phyloP scores from a whole-genome alignment of 2,797 vertebrate genomes.

The Lithobates sylvaticus region DNA sequence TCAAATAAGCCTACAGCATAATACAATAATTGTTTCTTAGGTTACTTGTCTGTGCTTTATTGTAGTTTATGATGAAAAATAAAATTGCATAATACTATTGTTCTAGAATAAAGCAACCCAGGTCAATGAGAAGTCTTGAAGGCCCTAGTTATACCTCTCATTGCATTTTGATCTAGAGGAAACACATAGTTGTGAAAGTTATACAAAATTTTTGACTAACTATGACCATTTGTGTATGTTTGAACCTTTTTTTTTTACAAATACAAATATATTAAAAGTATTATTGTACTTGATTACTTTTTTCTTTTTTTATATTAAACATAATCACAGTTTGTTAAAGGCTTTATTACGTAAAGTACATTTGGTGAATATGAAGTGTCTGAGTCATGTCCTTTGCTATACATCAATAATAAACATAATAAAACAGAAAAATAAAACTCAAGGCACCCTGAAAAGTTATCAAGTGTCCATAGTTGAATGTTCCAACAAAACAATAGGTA shows the following conservation, averaged over 20 bases:
- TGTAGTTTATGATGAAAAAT: slow-evolving; percentile 54
- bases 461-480: slow-evolving; percentile 68
- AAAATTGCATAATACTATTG: slow-evolving; percentile 62
- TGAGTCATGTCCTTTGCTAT: slow-evolving; percentile 49
- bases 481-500: slow-evolving; percentile 67
- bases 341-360: slow-evolving; percentile 60
- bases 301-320: slow-evolving; percentile 59
- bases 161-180: slow-evolving; percentile 25
- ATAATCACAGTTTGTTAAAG: slow-evolving; percentile 63
- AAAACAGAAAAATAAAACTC: slow-evolving; percentile 61
- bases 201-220: slow-evolving; percentile 59
- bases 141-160: slow-evolving; percentile 39
- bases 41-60: slow-evolving; percentile 61
- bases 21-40: slow-evolving; percentile 45
- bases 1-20: slow-evolving; percentile 31
- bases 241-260: slow-evolving; percentile 64
- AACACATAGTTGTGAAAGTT: slow-evolving; percentile 49
- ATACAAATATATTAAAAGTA: slow-evolving; percentile 64
- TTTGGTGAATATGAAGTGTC: slow-evolving; percentile 54
- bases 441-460: slow-evolving; percentile 64
- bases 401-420: slow-evolving; percentile 52
- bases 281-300: slow-evolving; percentile 62
- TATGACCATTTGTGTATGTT: slow-evolving; percentile 48
- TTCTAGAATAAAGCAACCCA: slow-evolving; percentile 57
- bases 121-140: slow-evolving; percentile 41